Percentiles rank a stretch among this genome's conserved stretches.
phyloP scores from a whole-genome alignment of 1,140 invertebrate species.

The Drosophila gunungcola region DNA sequence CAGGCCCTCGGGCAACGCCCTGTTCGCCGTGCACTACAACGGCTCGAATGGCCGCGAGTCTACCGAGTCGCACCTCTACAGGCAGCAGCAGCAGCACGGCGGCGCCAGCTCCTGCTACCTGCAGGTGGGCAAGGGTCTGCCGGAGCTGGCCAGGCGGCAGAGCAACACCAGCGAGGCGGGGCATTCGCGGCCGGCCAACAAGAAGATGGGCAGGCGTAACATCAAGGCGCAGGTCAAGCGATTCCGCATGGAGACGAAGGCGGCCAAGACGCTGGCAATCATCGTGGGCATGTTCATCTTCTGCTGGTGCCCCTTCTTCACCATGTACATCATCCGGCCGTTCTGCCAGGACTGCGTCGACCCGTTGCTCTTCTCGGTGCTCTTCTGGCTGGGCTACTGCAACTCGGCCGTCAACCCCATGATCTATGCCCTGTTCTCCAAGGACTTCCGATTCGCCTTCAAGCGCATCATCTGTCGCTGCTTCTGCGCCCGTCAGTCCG shows the following conservation, averaged over 20 bases:
- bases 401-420: constrained; percentile 96
- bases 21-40: constrained; percentile 77
- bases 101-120: constrained; percentile 86
- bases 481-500: constrained; percentile 81
- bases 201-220: constrained; percentile 88
- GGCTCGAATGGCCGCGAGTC: constrained; percentile 67
- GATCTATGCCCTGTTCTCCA: constrained; percentile 94
- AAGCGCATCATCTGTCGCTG: constrained; percentile 90
- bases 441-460: constrained; percentile 93
- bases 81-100: constrained; percentile 84
- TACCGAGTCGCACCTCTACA: constrained; percentile 70
- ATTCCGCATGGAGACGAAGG: constrained; percentile 92
- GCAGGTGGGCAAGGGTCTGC: constrained; percentile 85
- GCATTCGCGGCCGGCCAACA: constrained; percentile 70
- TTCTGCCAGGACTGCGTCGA: constrained; percentile 89
- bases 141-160: constrained; percentile 74
- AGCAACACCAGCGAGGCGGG: constrained; percentile 84
- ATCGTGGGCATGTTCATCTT: constrained; percentile 96
- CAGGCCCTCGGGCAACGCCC: constrained; percentile 61
- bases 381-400: constrained; percentile 97
- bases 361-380: constrained; percentile 90
- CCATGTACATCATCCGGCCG: constrained; percentile 92
- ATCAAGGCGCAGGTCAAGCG: constrained; percentile 87
- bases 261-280: constrained; percentile 95
- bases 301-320: constrained; percentile 96